These are phyloP conservation scores for Bubo scandiacus DNA, from an alignment of 2,113 vertebrate genomes.

Conservation along the genomic window DNA sequence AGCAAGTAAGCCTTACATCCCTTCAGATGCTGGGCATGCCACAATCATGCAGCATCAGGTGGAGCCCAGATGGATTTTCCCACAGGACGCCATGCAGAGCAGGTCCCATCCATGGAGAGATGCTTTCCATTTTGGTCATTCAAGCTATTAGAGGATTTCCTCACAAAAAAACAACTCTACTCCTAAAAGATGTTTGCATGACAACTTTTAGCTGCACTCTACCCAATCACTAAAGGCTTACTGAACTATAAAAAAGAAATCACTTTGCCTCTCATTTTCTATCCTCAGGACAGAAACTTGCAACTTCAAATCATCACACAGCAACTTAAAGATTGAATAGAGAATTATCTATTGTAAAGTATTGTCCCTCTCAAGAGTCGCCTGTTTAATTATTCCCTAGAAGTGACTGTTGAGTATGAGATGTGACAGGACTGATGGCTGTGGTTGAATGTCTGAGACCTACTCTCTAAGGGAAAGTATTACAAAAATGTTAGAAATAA, in stretches of 20 bases:
- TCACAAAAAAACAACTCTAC: not conserved
- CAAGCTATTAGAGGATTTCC: not conserved
- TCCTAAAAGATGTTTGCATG: not conserved
- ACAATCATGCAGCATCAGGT: not conserved
- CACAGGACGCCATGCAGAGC: fast-evolving
- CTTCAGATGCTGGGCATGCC: not conserved
- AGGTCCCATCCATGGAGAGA: not conserved
- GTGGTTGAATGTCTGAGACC: not conserved
- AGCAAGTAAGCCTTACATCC: not conserved
- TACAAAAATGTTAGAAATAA: not conserved
- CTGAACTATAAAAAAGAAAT: not conserved
- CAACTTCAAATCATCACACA: not conserved
- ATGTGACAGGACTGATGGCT: not conserved
- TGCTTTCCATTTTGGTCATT: not conserved
- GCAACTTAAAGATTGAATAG: not conserved
- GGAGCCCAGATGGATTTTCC: not conserved
- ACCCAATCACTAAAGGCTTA: not conserved
- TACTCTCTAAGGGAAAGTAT: not conserved
- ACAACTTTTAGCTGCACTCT: not conserved
- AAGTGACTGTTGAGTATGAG: not conserved
- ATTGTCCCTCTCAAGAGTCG: not conserved
- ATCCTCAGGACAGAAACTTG: not conserved
- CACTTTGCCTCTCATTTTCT: not conserved
- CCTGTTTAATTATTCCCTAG: not conserved
- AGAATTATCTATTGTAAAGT: not conserved